phyloP scores from a whole-genome alignment of 2,797 vertebrate species.

The Pelobates cultripes region DNA sequence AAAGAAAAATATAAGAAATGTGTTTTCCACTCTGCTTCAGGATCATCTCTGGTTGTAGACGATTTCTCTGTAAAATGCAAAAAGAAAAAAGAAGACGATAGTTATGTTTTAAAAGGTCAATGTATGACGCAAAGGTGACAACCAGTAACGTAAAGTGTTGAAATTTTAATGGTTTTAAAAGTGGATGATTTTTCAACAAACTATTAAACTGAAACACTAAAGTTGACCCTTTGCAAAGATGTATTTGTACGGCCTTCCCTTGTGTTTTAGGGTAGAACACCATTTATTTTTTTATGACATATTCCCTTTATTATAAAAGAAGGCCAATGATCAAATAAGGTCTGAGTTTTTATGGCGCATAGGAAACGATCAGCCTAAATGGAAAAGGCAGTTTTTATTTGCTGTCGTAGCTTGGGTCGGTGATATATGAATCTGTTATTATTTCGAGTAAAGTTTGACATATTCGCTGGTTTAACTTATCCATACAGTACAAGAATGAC shows the following conservation, averaged over 20 bases:
- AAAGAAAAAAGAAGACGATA: no score
- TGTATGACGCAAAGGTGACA: neutral
- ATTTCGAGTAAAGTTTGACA: neutral
- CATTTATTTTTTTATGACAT: slow-evolving; percentile 3
- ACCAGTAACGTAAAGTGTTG: neutral
- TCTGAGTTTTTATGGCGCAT: neutral
- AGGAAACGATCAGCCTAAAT: neutral
- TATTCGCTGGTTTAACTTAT: neutral
- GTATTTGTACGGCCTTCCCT: neutral
- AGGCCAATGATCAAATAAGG: neutral
- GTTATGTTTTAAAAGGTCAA: neutral
- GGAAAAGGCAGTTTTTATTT: neutral
- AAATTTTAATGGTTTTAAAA: neutral
- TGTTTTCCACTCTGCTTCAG: no score
- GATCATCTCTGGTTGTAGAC: no score
- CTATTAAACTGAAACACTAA: neutral
- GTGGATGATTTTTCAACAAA: slow-evolving; percentile 2
- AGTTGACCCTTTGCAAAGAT: neutral
- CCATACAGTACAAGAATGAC: no score
- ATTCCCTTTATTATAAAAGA: neutral
- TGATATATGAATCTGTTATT: slow-evolving; percentile 1
- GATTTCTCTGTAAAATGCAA: no score
- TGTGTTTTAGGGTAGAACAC: neutral
- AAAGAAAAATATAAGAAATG: no score
- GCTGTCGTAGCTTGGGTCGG: neutral